Base-by-base conservation (phyloP, 2,888 invertebrate species). In the Hydraecia micacea region DNA sequence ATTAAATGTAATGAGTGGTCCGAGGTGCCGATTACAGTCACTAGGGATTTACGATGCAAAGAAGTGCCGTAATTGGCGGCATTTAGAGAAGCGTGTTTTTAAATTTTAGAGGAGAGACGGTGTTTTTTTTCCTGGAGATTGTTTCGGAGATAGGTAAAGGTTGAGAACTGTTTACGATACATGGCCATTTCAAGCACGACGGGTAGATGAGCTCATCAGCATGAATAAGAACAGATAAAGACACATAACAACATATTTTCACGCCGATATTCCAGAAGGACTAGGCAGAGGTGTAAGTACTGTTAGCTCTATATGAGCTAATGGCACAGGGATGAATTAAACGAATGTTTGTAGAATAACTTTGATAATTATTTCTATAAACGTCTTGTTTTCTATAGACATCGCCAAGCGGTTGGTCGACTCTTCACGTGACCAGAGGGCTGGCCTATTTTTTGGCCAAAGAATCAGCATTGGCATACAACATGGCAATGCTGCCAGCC, bases 1-100 rank as follows among this genome's bases (percentile, higher is more conserved):
- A 95, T 95, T 95, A 95, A 95, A 92, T 91, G 90, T 94, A 95
- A 96, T 95, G 94, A 95, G 94, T 88, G 90, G 90, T 88, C 86
- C 72, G 87, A 92, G 92, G 92, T 92, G 94, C 90, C 93, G 95
- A 95, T 95, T 94, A 91, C 91, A 88, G 89, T 83, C 87, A 76
- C 83, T 77, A 76, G 81, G 90, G 91, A 93, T 93, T 93, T 93
- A 93, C 92, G 92, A 91, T 87, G 90, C 89, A 87, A 88, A 89
- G 79, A 88, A 89, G 90, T 86, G 86, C 87, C 75, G 91, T 95
- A 93, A 94, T 93, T 94, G 93, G 89, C 88, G 87, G 86, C 90
- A 90, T 93, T 93, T 93, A 90, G 91, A 86, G 85, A 70, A 63
- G 15, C 32, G 63, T 46, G 63, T 81, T 81, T 76, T 79, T 55